Evolutionary conservation across 2,113 vertebrate species (phyloP), one percentile per base, ranked within the genome.

Genomic region (Leucoraja erinaceus): DNA sequence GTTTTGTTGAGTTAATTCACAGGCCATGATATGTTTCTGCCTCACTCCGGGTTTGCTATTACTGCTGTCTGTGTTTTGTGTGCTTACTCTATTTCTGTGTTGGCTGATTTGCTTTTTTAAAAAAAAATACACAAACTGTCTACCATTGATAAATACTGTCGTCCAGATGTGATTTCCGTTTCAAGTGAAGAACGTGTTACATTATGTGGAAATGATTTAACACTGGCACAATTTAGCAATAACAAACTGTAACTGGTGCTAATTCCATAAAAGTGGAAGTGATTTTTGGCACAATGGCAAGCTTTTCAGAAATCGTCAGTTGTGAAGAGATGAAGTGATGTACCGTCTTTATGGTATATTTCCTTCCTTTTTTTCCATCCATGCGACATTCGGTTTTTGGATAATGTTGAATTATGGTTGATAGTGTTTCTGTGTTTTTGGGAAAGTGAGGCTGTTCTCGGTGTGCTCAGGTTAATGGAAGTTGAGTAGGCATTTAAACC

Each of bases 121-220:
- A 47, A 47, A 47, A 8, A 7, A 70, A 84, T n/a, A n/a, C n/a
- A 5, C 28, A 33, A 70, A 61, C n/a, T 28, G 31, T 72, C 22
- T 91, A 68, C 38, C 33, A 47, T 18, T 91, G 20, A 70, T 90
- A 68, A 70, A 22, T 31, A 63, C 83, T 59, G 47, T 8, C 54
- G 33, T 20, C 90, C 90, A 54, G 90, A 68, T 91, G 90, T 54
- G 66, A 91, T 91, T 25, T 11, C 28, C n/a, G 6, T 91, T 72
- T 38, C 66, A 91, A 10, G 66, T 28, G 33, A 70, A 90, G 33
- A 22, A 54, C 9, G 33, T 47, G 33, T 54, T 47, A 54, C 20
- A 72, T 72, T 72, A 6, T 72, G 14, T 56, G 59, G 56, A 72
- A 72, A 31, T 54, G 0, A 72, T 91, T 72, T 72, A 91, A 47